Evolutionary conservation across 1,140 invertebrate species (phyloP).

Genomic region (Eueides isabella): DNA sequence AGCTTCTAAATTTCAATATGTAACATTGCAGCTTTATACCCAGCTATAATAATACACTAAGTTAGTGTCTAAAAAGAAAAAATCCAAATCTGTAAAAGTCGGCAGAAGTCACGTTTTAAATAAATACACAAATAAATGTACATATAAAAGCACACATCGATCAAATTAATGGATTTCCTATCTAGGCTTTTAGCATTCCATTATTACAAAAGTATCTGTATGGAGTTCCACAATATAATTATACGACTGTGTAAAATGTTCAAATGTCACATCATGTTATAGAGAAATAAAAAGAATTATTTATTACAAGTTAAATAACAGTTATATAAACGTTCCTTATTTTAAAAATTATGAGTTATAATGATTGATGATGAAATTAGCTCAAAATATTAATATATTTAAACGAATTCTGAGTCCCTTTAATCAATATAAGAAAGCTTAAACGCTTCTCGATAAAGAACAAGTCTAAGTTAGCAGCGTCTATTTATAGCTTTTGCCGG

Average conservation of each 20-base stretch:
- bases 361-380: no score
- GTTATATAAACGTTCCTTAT: background rate
- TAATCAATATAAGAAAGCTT: background rate
- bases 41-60: no score
- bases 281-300: background rate
- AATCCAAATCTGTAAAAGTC: background rate
- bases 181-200: slow-evolving; percentile 4
- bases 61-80: no score
- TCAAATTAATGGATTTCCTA: background rate
- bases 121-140: background rate
- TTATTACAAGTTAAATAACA: no score
- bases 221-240: background rate
- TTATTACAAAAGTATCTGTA: background rate
- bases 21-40: background rate
- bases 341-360: no score
- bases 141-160: background rate
- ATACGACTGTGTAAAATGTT: background rate
- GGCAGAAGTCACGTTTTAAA: background rate
- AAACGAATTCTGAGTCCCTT: background rate
- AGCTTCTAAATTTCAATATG: background rate
- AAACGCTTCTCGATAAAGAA: background rate
- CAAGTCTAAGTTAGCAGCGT: background rate
- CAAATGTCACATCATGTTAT: background rate
- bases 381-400: no score
- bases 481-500: slow-evolving; percentile 28